Percentiles rank a stretch among this genome's conserved stretches.
phyloP scores from a whole-genome alignment of 2,113 vertebrate genomes.

The Ammospiza caudacuta region DNA sequence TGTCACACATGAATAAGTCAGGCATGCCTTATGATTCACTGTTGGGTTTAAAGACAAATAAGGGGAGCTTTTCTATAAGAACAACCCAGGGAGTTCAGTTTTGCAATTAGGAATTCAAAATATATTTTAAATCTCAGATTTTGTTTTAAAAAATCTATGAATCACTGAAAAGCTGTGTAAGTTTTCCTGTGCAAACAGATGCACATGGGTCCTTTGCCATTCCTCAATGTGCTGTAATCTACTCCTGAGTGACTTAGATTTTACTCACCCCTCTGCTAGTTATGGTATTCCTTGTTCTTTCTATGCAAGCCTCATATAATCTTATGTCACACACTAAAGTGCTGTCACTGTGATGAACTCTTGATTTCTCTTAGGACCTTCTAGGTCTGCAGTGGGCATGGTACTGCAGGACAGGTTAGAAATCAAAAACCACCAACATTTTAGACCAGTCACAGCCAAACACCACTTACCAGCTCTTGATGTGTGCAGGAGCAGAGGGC shows the following conservation, averaged over 20 bases:
- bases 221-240: not conserved
- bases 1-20: constrained; percentile 35
- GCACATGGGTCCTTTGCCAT: not conserved
- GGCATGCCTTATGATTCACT: constrained; percentile 31
- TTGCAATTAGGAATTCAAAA: not conserved
- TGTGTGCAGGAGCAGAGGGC: not conserved
- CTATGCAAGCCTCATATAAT: not conserved
- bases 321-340: not conserved
- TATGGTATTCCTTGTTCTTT: not conserved
- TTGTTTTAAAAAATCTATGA: not conserved
- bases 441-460: not conserved
- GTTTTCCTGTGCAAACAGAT: not conserved
- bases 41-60: constrained; percentile 33
- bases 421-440: not conserved
- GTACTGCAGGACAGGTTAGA: not conserved
- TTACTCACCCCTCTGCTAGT: not conserved
- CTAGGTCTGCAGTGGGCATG: not conserved
- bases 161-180: not conserved
- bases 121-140: not conserved
- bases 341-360: not conserved
- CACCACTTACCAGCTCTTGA: not conserved
- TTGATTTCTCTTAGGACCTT: not conserved
- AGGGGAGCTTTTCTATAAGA: not conserved
- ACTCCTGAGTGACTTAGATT: not conserved
- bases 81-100: not conserved